Conservation (phyloP, 2,888 invertebrate genomes). For the Ommatoiulus sabulosus region DNA sequence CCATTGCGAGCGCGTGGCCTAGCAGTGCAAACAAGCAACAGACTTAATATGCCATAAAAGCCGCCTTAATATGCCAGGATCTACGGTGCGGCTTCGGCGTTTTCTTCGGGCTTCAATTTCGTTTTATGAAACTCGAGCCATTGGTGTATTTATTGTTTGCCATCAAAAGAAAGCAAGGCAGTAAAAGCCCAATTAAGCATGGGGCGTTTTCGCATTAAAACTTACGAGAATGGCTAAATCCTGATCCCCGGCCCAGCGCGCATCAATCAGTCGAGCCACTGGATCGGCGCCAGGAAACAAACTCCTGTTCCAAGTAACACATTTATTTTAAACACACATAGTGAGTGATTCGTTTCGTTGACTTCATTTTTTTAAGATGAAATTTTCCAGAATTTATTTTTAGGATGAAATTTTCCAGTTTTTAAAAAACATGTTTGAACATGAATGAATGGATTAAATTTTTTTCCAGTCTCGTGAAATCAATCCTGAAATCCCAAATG, state of each 20-base stretch:
- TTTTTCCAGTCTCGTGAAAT: too few species aligned
- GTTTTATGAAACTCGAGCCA: conserved; percentile 36
- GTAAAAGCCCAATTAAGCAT: conserved; percentile 21
- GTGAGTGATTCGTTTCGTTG: too few species aligned
- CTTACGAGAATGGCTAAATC: conserved; percentile 35
- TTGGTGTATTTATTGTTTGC: conserved; percentile 40
- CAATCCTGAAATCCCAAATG: too few species aligned
- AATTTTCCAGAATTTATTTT: background rate
- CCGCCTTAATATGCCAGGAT: conserved; percentile 30
- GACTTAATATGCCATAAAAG: conserved; percentile 40
- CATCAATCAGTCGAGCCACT: background rate
- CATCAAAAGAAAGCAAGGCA: conserved; percentile 33
- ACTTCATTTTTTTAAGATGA: background rate
- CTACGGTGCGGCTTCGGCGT: background rate
- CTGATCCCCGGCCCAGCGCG: background rate
- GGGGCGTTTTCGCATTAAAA: background rate
- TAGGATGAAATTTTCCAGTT: too few species aligned
- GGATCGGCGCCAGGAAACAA: background rate
- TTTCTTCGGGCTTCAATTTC: conserved; percentile 21
- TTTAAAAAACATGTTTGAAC: too few species aligned
- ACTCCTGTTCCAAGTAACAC: background rate
- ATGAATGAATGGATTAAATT: too few species aligned
- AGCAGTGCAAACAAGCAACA: conserved; percentile 24
- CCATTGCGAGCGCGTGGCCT: background rate
- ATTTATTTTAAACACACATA: too few species aligned